Evolutionary conservation across 2,888 invertebrate species (phyloP).

Genomic region (Rhagonycha lutea): DNA sequence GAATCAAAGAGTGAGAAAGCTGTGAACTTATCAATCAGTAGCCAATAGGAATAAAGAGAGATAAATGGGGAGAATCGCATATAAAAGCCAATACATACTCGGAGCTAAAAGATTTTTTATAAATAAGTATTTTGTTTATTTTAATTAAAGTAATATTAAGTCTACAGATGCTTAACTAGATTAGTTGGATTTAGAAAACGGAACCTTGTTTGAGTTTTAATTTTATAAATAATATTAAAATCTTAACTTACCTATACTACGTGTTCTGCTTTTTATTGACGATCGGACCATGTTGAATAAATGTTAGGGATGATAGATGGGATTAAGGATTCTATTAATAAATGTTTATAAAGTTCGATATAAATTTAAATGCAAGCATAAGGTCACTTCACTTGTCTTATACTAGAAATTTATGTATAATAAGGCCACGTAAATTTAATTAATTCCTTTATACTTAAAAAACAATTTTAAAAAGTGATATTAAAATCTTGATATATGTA

Average conservation of each 20-base stretch:
- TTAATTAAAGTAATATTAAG: too few relatives aligned
- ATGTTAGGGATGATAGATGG: slow-evolving; percentile 18
- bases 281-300: slow-evolving; percentile 47
- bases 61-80: too few relatives aligned
- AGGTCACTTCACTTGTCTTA: slow-evolving; percentile 42
- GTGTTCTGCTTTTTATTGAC: slow-evolving; percentile 48
- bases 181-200: too few relatives aligned
- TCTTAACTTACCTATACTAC: slow-evolving; percentile 47
- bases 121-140: too few relatives aligned
- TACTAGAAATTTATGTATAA: slow-evolving; percentile 23
- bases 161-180: too few relatives aligned
- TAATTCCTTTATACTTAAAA: slow-evolving; percentile 13
- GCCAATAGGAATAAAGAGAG: too few relatives aligned
- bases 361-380: slow-evolving; percentile 41
- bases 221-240: background rate
- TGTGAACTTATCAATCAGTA: too few relatives aligned
- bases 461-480: slow-evolving; percentile 36
- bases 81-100: too few relatives aligned
- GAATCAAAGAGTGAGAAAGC: too few relatives aligned
- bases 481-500: slow-evolving; percentile 33
- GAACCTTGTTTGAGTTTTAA: too few relatives aligned
- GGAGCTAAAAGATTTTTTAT: too few relatives aligned
- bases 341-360: slow-evolving; percentile 34
- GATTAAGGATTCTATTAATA: background rate
- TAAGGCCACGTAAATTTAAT: slow-evolving; percentile 25